Conservation (phyloP, 2,797 vertebrate genomes). For the Ceryle rudis region DNA sequence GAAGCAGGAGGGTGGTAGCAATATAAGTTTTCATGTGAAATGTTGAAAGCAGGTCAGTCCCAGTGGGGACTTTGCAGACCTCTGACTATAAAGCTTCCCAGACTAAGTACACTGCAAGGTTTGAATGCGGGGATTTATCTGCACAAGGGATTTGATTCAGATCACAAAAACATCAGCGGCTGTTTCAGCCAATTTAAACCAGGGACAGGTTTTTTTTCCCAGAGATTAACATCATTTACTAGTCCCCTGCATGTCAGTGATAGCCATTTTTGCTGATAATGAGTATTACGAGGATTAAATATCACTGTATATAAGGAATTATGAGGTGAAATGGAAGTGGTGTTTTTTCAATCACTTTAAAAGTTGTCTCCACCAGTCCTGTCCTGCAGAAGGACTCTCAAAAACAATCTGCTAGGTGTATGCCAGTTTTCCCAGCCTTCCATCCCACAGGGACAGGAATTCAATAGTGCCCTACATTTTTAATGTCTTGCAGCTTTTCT, state of each 20-base stretch:
- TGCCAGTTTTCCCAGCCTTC: conserved; percentile 63
- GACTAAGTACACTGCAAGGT: background rate
- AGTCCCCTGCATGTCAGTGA: background rate
- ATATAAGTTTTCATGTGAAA: background rate
- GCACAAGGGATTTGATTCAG: background rate
- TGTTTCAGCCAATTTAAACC: background rate
- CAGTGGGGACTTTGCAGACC: background rate
- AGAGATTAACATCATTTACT: background rate
- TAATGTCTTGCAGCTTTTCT: conserved; percentile 41
- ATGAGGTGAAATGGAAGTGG: conserved; percentile 28
- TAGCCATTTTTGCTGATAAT: background rate
- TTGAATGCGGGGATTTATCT: background rate
- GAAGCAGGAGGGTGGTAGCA: background rate
- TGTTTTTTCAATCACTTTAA: background rate
- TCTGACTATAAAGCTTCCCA: background rate
- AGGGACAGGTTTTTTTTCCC: background rate
- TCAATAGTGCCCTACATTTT: conserved; percentile 53
- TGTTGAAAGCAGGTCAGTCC: background rate
- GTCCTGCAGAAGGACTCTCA: conserved; percentile 31
- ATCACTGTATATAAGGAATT: conserved; percentile 4
- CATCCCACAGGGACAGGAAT: conserved; percentile 32
- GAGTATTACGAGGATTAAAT: background rate
- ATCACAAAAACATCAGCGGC: conserved; percentile 4
- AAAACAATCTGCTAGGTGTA: conserved; percentile 37
- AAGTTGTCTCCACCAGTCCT: conserved; percentile 22